These are phyloP conservation scores for Trachelus troglodyta DNA, from an alignment of 2,888 invertebrate species.

Conservation along the genomic window DNA sequence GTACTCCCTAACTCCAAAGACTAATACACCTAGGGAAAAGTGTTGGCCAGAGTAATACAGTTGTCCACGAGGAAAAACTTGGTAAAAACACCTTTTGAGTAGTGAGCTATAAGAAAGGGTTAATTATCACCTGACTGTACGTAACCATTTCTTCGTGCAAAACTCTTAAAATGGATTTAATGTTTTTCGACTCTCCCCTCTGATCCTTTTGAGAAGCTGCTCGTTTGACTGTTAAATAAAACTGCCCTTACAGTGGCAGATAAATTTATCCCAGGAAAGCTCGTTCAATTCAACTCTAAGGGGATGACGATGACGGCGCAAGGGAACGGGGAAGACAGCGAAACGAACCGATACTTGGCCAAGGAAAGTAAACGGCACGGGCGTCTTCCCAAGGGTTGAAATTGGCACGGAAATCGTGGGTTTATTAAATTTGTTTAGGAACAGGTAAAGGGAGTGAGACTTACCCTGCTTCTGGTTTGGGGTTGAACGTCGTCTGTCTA, in stretches of 20 bases:
- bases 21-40: conserved; percentile 51
- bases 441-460: conserved; percentile 39
- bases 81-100: conserved; percentile 4
- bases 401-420: conserved; percentile 60
- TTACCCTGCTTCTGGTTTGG: conserved; percentile 5
- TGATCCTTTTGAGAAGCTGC: background rate
- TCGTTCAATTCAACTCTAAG: background rate
- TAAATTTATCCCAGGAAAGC: background rate
- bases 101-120: background rate
- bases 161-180: background rate
- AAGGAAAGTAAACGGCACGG: conserved; percentile 29
- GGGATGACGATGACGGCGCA: background rate
- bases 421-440: conserved; percentile 65
- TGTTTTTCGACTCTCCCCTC: background rate
- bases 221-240: background rate
- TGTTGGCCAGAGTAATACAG: conserved; percentile 50
- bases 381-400: conserved; percentile 45
- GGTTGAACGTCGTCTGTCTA: conserved; percentile 44
- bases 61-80: conserved; percentile 28
- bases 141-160: background rate
- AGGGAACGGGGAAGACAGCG: background rate
- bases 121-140: background rate
- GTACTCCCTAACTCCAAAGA: conserved; percentile 63
- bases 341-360: conserved; percentile 7
- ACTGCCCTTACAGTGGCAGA: background rate